These are phyloP conservation scores for Aplysina aerophoba DNA, from an alignment of 37 sponge, comb jelly and placozoan genomes.

Conservation along the genomic window DNA sequence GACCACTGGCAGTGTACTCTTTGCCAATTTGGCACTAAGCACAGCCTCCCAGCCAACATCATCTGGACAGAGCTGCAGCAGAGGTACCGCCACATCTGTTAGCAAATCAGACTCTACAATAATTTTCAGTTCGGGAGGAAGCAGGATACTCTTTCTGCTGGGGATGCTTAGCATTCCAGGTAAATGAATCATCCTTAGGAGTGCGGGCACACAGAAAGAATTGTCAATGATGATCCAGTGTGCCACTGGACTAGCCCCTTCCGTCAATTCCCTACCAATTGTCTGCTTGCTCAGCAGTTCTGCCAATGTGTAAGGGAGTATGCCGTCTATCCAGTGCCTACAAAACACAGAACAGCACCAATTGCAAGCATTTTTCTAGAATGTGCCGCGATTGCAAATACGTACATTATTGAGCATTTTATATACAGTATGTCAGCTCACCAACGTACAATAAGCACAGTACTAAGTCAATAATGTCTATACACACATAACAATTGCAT, in stretches of 20 bases:
- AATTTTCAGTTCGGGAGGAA: background rate
- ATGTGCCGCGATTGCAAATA: no score
- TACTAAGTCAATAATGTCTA: no score
- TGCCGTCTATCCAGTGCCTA: slow-evolving; percentile 22
- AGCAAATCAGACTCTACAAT: slow-evolving; percentile 7
- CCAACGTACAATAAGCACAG: no score
- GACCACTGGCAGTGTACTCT: background rate
- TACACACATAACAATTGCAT: no score
- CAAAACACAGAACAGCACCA: no score
- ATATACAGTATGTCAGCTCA: no score
- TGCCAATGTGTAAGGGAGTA: background rate
- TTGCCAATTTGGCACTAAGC: background rate
- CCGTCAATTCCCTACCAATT: background rate
- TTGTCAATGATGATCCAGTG: slow-evolving; percentile 15
- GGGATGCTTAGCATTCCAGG: slow-evolving; percentile 3
- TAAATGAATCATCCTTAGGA: background rate
- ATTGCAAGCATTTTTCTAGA: no score
- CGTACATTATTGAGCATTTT: no score
- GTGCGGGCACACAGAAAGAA: background rate
- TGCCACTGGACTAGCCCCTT: background rate
- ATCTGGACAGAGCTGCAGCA: slow-evolving; percentile 1
- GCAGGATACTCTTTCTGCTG: slow-evolving; percentile 11
- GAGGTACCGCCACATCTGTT: slow-evolving; percentile 3
- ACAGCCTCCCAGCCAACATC: slow-evolving; percentile 59
- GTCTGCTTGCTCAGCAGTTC: background rate